Evolutionary conservation across 2,113 vertebrate genomes (phyloP).

Genomic region (Brienomyrus longianalis): DNA sequence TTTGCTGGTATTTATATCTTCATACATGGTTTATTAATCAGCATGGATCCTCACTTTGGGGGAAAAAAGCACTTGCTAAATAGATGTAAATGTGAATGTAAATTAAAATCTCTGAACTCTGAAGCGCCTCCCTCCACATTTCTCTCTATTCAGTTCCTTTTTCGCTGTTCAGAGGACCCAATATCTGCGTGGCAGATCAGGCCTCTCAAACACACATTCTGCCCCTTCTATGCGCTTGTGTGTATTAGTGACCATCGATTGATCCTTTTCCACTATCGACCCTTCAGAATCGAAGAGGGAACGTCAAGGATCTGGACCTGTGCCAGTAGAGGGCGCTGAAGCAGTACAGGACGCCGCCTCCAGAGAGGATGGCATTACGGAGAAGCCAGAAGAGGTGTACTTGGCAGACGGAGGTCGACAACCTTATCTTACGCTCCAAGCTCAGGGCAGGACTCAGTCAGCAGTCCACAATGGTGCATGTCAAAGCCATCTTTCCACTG

Average conservation of each 20-base stretch:
- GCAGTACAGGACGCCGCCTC: neutral
- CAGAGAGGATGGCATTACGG: neutral
- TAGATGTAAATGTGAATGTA: neutral
- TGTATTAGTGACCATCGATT: neutral
- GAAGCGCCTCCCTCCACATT: neutral
- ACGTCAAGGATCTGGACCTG: neutral
- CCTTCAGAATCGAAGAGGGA: neutral
- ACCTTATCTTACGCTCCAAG: neutral
- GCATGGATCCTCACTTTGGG: neutral
- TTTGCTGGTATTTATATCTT: neutral
- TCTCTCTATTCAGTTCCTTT: neutral
- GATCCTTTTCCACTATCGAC: neutral
- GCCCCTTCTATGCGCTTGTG: neutral
- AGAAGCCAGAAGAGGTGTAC: neutral
- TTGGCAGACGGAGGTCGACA: neutral
- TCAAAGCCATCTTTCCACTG: neutral
- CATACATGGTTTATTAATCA: neutral
- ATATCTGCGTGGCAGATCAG: neutral
- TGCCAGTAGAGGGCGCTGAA: neutral
- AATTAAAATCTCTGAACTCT: neutral
- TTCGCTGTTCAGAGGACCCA: neutral
- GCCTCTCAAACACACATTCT: neutral
- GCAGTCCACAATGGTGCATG: neutral
- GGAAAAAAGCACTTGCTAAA: neutral
- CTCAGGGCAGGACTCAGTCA: neutral